Evolutionary conservation across 2,113 vertebrate species (phyloP).

Genomic region (Poeciliopsis retropinna): DNA sequence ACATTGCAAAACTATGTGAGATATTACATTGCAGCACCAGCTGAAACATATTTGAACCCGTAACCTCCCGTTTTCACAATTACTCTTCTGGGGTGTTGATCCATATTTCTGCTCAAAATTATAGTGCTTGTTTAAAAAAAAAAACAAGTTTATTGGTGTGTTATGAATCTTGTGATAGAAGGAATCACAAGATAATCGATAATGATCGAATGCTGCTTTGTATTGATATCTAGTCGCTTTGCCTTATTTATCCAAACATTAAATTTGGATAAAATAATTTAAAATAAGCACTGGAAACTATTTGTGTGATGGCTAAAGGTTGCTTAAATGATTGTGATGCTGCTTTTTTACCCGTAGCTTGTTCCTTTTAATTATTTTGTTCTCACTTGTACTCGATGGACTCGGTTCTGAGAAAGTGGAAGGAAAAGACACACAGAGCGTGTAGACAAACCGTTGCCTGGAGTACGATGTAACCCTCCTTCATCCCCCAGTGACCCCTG

Average conservation of each 20-base stretch:
- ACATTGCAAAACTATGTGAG: neutral
- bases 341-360: neutral
- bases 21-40: neutral
- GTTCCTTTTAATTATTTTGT: neutral
- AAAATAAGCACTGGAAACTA: neutral
- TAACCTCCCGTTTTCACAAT: neutral
- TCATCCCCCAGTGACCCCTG: slow-evolving; percentile 29
- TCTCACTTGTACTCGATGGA: slow-evolving; percentile 7
- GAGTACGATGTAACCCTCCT: slow-evolving; percentile 35
- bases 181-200: too few species aligned
- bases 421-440: neutral
- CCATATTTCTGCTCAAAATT: neutral
- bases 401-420: slow-evolving; percentile 27
- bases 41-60: neutral
- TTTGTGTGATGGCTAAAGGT: neutral
- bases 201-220: too few species aligned
- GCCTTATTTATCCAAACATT: too few species aligned
- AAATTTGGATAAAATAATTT: neutral
- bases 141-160: too few species aligned
- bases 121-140: neutral
- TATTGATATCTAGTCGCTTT: too few species aligned
- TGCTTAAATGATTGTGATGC: neutral
- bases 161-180: too few species aligned
- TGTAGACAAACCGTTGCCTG: slow-evolving; percentile 24
- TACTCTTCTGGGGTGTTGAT: neutral